A percentile compares a stretch with the other conserved stretches of the same genome.
Evolutionary conservation across 2,888 invertebrate genomes (phyloP).

Genomic region (Notodonta ziczac): DNA sequence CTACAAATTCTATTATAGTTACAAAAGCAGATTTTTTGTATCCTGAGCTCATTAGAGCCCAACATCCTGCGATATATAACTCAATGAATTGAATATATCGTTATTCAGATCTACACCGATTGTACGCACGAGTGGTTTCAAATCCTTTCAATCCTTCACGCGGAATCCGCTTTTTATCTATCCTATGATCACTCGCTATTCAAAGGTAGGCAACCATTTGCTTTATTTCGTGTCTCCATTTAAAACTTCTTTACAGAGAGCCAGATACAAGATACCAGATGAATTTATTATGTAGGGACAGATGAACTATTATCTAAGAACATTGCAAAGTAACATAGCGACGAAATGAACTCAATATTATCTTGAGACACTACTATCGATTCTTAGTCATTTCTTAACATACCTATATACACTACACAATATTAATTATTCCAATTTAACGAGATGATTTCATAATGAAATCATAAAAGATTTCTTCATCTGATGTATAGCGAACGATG

Average conservation of each 20-base stretch:
- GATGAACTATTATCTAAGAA: background rate
- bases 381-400: background rate
- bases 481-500: background rate
- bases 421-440: background rate
- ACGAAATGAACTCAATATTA: too few species aligned
- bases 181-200: conserved; percentile 56
- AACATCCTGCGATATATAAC: conserved; percentile 48
- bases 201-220: conserved; percentile 38
- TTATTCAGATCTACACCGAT: conserved; percentile 56
- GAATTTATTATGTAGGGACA: background rate
- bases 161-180: conserved; percentile 59
- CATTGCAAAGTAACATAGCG: background rate
- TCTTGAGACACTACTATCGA: background rate
- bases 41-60: conserved; percentile 33
- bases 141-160: conserved; percentile 55
- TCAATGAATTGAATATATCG: conserved; percentile 50
- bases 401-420: background rate
- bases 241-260: conserved; percentile 4
- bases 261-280: background rate
- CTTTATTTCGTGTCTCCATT: conserved; percentile 32
- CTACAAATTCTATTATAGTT: conserved; percentile 30
- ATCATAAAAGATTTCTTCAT: background rate
- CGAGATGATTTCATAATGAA: background rate
- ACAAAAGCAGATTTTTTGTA: conserved; percentile 30
- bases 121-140: conserved; percentile 55